Conservation (phyloP, 2,797 vertebrate species). For the Myotis findleyi region DNA sequence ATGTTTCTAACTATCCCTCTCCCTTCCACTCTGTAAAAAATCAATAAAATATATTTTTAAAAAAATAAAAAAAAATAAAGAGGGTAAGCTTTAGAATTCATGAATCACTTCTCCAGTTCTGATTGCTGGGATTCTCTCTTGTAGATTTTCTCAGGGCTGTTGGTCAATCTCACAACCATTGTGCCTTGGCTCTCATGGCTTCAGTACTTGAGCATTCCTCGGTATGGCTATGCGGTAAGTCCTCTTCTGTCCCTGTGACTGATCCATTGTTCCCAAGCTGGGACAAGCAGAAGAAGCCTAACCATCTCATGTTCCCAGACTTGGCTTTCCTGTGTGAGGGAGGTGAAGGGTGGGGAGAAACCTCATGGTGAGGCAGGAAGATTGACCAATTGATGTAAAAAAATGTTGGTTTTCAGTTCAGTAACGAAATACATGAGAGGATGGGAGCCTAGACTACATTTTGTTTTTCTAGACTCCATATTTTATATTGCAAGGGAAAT, state of each 20-base stretch:
- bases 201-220: constrained; percentile 96
- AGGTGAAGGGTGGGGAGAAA: not conserved
- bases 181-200: constrained; percentile 94
- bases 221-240: constrained; percentile 93
- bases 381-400: not conserved
- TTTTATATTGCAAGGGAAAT: not conserved
- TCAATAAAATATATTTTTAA: no score
- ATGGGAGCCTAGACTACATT: not conserved
- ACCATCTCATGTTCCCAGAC: not conserved
- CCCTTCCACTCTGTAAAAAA: no score
- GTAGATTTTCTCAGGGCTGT: constrained; percentile 95
- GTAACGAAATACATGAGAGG: not conserved
- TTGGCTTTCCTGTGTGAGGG: not conserved
- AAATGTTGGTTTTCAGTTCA: not conserved
- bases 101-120: not conserved
- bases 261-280: not conserved
- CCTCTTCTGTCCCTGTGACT: not conserved
- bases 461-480: not conserved
- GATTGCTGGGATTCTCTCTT: constrained; percentile 17
- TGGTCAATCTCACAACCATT: constrained; percentile 94
- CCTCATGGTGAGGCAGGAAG: not conserved
- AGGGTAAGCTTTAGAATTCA: not conserved
- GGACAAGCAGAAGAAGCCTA: not conserved
- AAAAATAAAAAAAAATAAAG: no score
- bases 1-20: no score